phyloP scores from a whole-genome alignment of 2,113 vertebrate genomes.

The Genyomyrus donnyi region DNA sequence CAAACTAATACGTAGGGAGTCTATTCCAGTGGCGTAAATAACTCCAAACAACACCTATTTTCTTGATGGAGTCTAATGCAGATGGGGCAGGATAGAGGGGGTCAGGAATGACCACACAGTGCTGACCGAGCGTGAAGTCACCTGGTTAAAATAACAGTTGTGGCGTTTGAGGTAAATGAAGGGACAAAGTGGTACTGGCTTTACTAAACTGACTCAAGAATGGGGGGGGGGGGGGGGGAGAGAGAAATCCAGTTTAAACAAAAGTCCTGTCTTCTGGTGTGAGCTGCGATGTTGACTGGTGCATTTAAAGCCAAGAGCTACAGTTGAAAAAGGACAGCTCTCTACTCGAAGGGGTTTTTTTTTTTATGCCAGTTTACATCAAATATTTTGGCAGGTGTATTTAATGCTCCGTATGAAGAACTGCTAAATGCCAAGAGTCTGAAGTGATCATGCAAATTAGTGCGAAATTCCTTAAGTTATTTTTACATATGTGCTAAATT shows the following conservation, averaged over 20 bases:
- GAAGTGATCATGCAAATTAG: neutral
- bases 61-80: slow-evolving; percentile 32
- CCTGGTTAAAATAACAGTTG: slow-evolving; percentile 24
- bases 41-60: slow-evolving; percentile 50
- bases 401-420: neutral
- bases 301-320: neutral
- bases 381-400: neutral
- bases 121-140: slow-evolving; percentile 25
- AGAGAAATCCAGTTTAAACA: neutral
- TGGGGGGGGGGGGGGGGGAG: neutral
- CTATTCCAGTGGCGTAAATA: slow-evolving; percentile 49
- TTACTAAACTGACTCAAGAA: slow-evolving; percentile 20
- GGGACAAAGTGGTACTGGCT: slow-evolving; percentile 30
- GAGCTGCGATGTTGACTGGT: neutral
- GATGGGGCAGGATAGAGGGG: slow-evolving; percentile 20
- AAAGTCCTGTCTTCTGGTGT: neutral
- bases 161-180: slow-evolving; percentile 20
- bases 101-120: slow-evolving; percentile 21
- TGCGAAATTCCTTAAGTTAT: neutral
- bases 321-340: neutral
- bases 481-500: neutral
- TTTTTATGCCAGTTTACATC: neutral
- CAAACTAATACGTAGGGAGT: slow-evolving; percentile 46
- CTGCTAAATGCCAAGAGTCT: neutral
- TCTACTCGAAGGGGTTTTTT: neutral